These are phyloP conservation scores for Orcinus orca DNA, from an alignment of 2,113 vertebrate species.

Conservation along the genomic window DNA sequence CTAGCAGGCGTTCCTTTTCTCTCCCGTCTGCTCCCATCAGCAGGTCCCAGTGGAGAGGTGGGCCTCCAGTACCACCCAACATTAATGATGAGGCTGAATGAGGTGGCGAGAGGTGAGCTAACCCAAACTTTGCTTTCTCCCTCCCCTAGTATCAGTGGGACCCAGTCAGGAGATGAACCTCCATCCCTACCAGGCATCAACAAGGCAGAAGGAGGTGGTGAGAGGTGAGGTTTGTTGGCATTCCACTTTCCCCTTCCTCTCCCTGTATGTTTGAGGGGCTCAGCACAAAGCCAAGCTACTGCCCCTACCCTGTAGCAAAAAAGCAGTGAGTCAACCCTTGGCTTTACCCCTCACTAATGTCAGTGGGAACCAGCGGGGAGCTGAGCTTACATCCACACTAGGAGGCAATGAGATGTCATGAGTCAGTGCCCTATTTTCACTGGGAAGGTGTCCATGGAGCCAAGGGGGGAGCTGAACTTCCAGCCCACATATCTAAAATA, in stretches of 20 bases:
- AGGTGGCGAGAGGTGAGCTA: background rate
- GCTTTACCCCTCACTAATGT: background rate
- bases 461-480: background rate
- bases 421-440: background rate
- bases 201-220: background rate
- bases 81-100: background rate
- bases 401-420: background rate
- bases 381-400: background rate
- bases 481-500: background rate
- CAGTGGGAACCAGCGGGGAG: background rate
- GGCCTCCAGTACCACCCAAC: background rate
- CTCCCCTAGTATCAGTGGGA: background rate
- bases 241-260: background rate
- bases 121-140: background rate
- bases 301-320: background rate
- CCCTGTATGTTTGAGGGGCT: background rate
- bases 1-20: background rate
- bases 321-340: background rate
- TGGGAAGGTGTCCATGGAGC: background rate
- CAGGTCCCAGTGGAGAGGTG: background rate
- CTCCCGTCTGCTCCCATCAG: background rate
- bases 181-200: background rate
- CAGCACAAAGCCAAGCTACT: background rate
- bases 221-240: background rate
- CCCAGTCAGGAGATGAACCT: background rate